Conservation (phyloP, 2,888 invertebrate genomes). For the Pachydiplax longipennis region DNA sequence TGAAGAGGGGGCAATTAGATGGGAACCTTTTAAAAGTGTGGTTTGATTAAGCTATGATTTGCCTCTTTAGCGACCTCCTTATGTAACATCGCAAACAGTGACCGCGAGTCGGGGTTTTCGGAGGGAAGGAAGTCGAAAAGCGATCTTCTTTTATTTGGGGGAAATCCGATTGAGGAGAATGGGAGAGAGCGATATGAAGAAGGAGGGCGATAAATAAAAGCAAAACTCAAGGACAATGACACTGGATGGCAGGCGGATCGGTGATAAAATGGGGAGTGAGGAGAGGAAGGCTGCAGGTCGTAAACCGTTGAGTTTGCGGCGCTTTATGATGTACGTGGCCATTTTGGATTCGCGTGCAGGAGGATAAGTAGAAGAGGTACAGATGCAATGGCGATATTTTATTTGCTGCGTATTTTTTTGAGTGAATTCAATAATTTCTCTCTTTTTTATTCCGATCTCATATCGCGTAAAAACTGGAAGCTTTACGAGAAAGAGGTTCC, state of each 20-base stretch:
- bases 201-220: conserved; percentile 11
- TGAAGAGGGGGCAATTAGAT: background rate
- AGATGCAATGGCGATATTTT: background rate
- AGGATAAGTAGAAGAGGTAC: background rate
- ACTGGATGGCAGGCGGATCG: conserved; percentile 38
- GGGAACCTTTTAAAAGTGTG: background rate
- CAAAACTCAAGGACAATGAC: conserved; percentile 22
- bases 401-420: background rate
- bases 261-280: conserved; percentile 28
- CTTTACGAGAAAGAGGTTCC: too few species aligned
- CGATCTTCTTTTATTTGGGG: background rate
- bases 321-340: conserved; percentile 29
- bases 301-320: background rate
- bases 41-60: background rate
- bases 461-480: background rate
- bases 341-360: conserved; percentile 41
- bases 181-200: background rate
- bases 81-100: background rate
- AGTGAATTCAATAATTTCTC: background rate
- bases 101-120: background rate
- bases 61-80: background rate
- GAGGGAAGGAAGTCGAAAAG: background rate
- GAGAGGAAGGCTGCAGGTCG: conserved; percentile 3
- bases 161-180: background rate
- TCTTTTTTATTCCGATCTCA: background rate